Evolutionary conservation across 2,888 invertebrate genomes (phyloP).

Genomic region (Cecidostiba fungosa): DNA sequence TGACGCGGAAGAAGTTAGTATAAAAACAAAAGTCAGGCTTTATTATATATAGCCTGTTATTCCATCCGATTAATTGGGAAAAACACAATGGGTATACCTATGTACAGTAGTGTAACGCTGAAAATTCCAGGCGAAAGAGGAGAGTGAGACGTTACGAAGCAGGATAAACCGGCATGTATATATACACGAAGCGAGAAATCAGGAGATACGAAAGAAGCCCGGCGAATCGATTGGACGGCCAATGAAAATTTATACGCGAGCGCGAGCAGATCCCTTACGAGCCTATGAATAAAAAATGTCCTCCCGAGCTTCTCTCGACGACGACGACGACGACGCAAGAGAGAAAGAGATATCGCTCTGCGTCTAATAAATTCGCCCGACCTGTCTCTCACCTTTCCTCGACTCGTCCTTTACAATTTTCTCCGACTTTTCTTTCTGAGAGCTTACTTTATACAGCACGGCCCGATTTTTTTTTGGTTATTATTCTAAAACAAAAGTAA

Average conservation of each 20-base stretch:
- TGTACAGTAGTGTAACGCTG: no score
- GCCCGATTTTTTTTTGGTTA: neutral
- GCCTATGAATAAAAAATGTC: constrained; percentile 64
- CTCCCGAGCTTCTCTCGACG: neutral
- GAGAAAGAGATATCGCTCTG: neutral
- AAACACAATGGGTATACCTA: neutral
- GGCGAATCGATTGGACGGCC: constrained; percentile 59
- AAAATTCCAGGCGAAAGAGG: neutral
- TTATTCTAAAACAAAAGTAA: neutral
- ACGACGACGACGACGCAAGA: neutral
- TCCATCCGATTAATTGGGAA: neutral
- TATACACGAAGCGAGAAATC: constrained; percentile 17
- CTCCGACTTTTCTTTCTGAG: neutral
- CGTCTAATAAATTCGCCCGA: constrained; percentile 56
- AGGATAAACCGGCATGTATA: neutral
- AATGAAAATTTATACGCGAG: constrained; percentile 63
- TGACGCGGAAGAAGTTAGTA: neutral
- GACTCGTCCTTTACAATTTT: constrained; percentile 55
- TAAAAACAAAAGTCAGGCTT: constrained; percentile 16
- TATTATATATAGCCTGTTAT: no score
- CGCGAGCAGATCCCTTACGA: constrained; percentile 56
- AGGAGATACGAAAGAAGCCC: constrained; percentile 22
- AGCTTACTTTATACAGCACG: no score
- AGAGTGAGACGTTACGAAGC: neutral
- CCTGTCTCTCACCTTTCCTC: constrained; percentile 58